phyloP scores from a whole-genome alignment of 1,140 invertebrate genomes.

The Drosophila melanogaster region DNA sequence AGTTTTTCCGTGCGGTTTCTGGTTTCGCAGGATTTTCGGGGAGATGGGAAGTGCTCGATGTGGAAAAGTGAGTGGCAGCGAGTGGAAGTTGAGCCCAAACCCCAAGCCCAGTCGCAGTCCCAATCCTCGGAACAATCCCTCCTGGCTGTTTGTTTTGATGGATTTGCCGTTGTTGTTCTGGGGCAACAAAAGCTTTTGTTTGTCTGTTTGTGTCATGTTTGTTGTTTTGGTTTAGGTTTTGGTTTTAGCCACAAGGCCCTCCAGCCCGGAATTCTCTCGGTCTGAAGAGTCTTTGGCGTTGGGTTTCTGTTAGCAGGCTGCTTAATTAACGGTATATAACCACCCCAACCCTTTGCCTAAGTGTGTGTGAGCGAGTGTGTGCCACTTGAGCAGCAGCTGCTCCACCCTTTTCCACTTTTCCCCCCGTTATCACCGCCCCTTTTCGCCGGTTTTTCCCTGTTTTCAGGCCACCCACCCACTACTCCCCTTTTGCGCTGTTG shows the following conservation, averaged over 20 bases:
- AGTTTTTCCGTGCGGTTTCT: conserved; percentile 48
- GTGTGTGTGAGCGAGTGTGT: conserved; percentile 12
- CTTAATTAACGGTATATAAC: conserved; percentile 79
- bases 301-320: conserved; percentile 56
- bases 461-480: background rate
- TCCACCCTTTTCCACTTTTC: conserved; percentile 33
- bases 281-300: conserved; percentile 43
- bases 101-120: conserved; percentile 24
- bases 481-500: conserved; percentile 50
- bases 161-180: conserved; percentile 66
- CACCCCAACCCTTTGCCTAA: conserved; percentile 19
- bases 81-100: conserved; percentile 39
- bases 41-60: conserved; percentile 8
- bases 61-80: conserved; percentile 26
- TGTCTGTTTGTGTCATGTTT: conserved; percentile 78
- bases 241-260: conserved; percentile 28
- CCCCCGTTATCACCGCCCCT: background rate
- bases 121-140: conserved; percentile 54
- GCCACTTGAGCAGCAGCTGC: conserved; percentile 69
- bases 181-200: conserved; percentile 69
- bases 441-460: background rate
- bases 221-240: conserved; percentile 50
- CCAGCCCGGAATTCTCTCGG: conserved; percentile 34
- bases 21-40: conserved; percentile 52
- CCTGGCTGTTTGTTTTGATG: conserved; percentile 79